phyloP scores from a whole-genome alignment of 2,113 vertebrate genomes.

The Meleagris gallopavo region DNA sequence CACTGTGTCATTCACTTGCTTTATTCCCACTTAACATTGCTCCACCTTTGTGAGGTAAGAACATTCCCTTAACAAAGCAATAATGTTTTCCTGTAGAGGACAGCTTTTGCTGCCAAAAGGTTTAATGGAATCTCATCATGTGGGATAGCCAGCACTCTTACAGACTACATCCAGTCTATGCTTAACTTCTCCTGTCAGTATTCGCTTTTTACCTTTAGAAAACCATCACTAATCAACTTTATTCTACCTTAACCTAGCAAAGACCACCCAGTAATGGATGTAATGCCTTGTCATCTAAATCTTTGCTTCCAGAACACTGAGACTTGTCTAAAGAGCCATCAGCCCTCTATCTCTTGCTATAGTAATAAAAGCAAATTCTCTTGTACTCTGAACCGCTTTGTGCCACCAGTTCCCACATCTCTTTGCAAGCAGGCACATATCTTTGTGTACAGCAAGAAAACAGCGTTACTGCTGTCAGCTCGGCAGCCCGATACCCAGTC shows the following conservation, averaged over 20 bases:
- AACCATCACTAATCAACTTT: background rate
- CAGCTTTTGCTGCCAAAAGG: background rate
- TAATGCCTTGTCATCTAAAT: background rate
- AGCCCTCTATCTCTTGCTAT: background rate
- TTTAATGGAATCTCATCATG: background rate
- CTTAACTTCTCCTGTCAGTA: background rate
- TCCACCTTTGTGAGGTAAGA: background rate
- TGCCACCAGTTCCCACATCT: too few species aligned
- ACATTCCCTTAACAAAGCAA: background rate
- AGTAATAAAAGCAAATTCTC: background rate
- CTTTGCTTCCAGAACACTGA: background rate
- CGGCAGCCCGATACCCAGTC: background rate
- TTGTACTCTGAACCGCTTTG: background rate
- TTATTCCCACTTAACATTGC: background rate
- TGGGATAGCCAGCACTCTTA: background rate
- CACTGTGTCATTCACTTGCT: fast-evolving
- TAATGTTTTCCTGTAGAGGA: background rate
- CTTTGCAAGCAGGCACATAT: background rate
- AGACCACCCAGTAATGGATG: background rate
- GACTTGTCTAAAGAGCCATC: background rate
- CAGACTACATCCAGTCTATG: background rate
- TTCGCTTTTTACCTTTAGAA: background rate
- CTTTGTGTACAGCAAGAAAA: background rate
- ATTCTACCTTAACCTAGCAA: background rate
- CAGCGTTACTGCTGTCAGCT: background rate